A percentile compares a stretch with the other conserved stretches of the same genome.
Evolutionary conservation across 1,140 invertebrate species (phyloP).

Genomic region (Drosophila suzukii): DNA sequence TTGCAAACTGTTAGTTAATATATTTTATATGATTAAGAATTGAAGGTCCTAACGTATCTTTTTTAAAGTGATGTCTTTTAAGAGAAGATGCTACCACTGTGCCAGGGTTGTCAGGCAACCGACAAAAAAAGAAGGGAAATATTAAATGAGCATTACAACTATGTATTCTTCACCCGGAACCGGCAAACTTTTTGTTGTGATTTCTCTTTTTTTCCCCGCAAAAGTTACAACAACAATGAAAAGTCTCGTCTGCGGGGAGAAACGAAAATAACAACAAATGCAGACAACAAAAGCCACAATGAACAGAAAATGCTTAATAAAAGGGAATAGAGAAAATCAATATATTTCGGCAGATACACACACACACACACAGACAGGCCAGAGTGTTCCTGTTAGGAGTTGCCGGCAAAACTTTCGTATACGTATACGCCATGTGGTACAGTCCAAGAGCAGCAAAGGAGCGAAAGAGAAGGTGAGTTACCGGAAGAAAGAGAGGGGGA

Average conservation of each 20-base stretch:
- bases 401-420: conserved; percentile 55
- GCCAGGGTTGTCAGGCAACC: conserved; percentile 19
- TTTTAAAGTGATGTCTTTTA: no score
- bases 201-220: conserved; percentile 7
- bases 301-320: conserved; percentile 57
- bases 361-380: conserved; percentile 28
- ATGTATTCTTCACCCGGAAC: conserved; percentile 35
- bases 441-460: background rate
- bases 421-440: conserved; percentile 53
- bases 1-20: no score
- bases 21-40: no score
- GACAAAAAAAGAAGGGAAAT: conserved; percentile 20
- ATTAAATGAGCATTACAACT: conserved; percentile 48
- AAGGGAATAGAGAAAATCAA: conserved; percentile 70
- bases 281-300: conserved; percentile 48
- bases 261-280: conserved; percentile 25
- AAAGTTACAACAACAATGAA: conserved; percentile 22
- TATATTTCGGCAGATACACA: conserved; percentile 76
- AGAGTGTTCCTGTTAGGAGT: conserved; percentile 34
- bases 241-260: conserved; percentile 25
- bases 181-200: conserved; percentile 27
- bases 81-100: background rate
- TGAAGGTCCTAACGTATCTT: no score
- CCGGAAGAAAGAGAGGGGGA: conserved; percentile 5
- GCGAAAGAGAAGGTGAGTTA: conserved; percentile 8